Base-by-base conservation (phyloP, 2,797 vertebrate genomes). In the Harpagifer antarcticus region DNA sequence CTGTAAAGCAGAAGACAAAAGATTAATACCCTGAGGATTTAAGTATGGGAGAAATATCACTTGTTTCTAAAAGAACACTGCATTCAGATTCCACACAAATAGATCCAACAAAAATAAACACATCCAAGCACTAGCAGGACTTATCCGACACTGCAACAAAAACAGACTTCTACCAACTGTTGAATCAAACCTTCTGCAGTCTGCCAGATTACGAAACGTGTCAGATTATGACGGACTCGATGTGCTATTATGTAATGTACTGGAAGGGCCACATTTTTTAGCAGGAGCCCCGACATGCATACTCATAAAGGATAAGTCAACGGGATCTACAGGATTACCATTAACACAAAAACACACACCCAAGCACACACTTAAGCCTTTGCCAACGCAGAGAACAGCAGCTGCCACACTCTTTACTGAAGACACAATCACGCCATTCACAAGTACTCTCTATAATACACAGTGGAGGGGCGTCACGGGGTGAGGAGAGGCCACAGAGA, bases 391-490 rank as follows among this genome's bases (percentile, higher is more conserved):
- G 66, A 71, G 61, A 72, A 31, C 44, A 15, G 47, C 88, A 88
- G 87, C 87, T 92, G 88, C 82, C 72, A 45, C 57, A 85, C 72
- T 88, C 87, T 86, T 61, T 58, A 52, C 65, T 84, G 71, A 82
- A 83, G 50, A 84, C 86, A 91, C 91, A 94, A 91, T 90, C 85
- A 85, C 56, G 54, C 78, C 81, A 90, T 90, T 93, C 84, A 92
- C 76, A 82, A 80, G 72, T 74, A 84, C 63, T 73, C 66, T 64
- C 70, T 82, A 88, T 86, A 83, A 91, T 80, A 84, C 83, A 89
- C 78, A 87, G 86, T 73, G 56, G 59, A 81, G 76, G 52, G 83
- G 60, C 81, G 76, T 74, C 69, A 70, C 42, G 68, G 74, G 68
- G 58, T 56, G 74, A 81, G 60, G 12, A 19, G 59, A 75, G 75